Percentiles rank a stretch among this genome's conserved stretches.
These are phyloP conservation scores for Perizoma flavofasciatum DNA, from an alignment of 2,888 invertebrate genomes.

Conservation along the genomic window DNA sequence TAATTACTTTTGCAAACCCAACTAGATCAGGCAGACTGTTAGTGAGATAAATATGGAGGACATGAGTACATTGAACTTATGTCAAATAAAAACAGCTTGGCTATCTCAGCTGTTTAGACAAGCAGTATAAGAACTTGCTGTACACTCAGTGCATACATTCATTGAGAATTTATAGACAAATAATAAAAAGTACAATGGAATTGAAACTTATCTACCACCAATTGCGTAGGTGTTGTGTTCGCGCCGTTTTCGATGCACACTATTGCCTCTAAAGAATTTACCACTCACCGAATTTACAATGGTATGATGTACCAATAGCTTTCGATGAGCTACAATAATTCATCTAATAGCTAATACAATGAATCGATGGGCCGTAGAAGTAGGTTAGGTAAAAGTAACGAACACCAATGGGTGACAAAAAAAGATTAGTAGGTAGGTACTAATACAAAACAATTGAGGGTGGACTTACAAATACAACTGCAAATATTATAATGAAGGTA, in stretches of 20 bases:
- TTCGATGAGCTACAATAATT: conserved; percentile 19
- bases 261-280: conserved; percentile 13
- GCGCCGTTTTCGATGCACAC: conserved; percentile 43
- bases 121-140: not conserved
- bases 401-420: conserved; percentile 38
- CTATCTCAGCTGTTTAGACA: conserved; percentile 11
- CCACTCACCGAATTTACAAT: conserved; percentile 11
- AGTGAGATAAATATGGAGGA: no score
- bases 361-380: conserved; percentile 30
- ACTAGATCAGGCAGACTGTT: no score
- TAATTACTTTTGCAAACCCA: no score
- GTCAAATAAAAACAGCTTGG: not conserved
- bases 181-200: conserved; percentile 2
- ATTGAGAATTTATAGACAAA: not conserved
- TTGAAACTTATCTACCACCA: conserved; percentile 4
- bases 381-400: conserved; percentile 66
- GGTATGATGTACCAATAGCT: conserved; percentile 9
- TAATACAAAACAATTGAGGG: conserved; percentile 21
- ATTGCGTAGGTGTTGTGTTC: conserved; percentile 37
- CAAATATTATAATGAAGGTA: conserved; percentile 46
- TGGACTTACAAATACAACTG: conserved; percentile 7
- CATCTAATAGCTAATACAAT: conserved; percentile 11
- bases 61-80: conserved; percentile 2
- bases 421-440: conserved; percentile 5
- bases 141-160: not conserved